phyloP scores from a whole-genome alignment of 64 coral and sea anemone genomes.

The Catalaphyllia jardinei region DNA sequence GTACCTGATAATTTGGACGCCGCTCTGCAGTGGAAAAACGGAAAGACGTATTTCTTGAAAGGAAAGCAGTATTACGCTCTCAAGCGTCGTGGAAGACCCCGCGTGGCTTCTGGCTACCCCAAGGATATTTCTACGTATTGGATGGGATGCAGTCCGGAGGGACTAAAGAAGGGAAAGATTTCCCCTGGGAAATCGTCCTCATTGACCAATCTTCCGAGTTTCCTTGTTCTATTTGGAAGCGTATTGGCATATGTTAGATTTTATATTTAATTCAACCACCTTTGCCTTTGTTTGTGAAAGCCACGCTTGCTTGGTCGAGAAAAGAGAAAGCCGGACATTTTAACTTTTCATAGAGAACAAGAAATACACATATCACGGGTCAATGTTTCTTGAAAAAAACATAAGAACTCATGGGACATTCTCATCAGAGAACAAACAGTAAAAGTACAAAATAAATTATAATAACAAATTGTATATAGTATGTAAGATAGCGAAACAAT shows the following conservation, averaged over 20 bases:
- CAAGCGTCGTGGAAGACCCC: background rate
- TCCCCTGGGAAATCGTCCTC: conserved; percentile 30
- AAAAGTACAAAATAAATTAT: too few relatives aligned
- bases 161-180: conserved; percentile 29
- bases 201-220: conserved; percentile 4
- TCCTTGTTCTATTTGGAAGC: background rate
- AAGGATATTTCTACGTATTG: conserved; percentile 40
- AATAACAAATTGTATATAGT: too few relatives aligned
- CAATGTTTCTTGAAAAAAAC: too few relatives aligned
- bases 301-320: too few relatives aligned
- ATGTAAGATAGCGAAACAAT: too few relatives aligned
- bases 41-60: conserved; percentile 80
- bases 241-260: background rate
- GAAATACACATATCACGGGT: too few relatives aligned
- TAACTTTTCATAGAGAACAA: too few relatives aligned
- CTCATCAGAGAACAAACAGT: too few relatives aligned
- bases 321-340: too few relatives aligned
- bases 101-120: conserved; percentile 16
- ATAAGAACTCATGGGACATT: too few relatives aligned
- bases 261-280: background rate
- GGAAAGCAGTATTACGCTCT: conserved; percentile 35
- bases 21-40: conserved; percentile 75
- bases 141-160: conserved; percentile 34
- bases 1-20: conserved; percentile 58
- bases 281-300: too few relatives aligned